A percentile compares a stretch with the other conserved stretches of the same genome.
Conservation (phyloP, 2,888 invertebrate genomes). For the Dendrolimus houi region DNA sequence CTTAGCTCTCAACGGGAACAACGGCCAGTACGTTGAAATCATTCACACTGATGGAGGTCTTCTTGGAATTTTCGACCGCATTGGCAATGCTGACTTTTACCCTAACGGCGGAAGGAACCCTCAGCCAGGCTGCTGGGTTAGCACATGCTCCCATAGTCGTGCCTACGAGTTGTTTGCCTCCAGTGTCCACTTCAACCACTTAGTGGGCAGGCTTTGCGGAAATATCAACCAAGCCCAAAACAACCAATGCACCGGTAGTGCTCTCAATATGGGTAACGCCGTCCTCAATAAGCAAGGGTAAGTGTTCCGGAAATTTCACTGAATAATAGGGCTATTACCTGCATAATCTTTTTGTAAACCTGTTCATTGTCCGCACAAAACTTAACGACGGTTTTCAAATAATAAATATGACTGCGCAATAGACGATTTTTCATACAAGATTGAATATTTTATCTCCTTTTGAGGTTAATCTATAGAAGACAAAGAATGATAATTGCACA, state of each 20-base stretch:
- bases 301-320: slow-evolving; percentile 6
- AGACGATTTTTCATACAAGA: no score
- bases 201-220: neutral
- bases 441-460: no score
- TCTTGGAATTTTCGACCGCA: slow-evolving; percentile 43
- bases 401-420: no score
- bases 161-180: neutral
- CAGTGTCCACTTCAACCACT: slow-evolving; percentile 1
- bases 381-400: no score
- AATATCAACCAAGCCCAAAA: neutral
- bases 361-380: neutral
- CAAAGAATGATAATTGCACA: no score
- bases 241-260: neutral
- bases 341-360: neutral
- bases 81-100: slow-evolving; percentile 52
- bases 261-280: slow-evolving; percentile 40
- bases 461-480: no score
- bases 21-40: slow-evolving; percentile 46
- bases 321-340: no score
- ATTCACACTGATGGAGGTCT: slow-evolving; percentile 55
- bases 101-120: slow-evolving; percentile 22
- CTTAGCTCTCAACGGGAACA: slow-evolving; percentile 31
- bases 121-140: slow-evolving; percentile 1
- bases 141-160: slow-evolving; percentile 1
- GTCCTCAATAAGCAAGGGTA: slow-evolving; percentile 37